Evolutionary conservation across 2,888 invertebrate genomes (phyloP), one percentile per base, ranked within the genome.

Genomic region (Troides oblongomaculatus): DNA sequence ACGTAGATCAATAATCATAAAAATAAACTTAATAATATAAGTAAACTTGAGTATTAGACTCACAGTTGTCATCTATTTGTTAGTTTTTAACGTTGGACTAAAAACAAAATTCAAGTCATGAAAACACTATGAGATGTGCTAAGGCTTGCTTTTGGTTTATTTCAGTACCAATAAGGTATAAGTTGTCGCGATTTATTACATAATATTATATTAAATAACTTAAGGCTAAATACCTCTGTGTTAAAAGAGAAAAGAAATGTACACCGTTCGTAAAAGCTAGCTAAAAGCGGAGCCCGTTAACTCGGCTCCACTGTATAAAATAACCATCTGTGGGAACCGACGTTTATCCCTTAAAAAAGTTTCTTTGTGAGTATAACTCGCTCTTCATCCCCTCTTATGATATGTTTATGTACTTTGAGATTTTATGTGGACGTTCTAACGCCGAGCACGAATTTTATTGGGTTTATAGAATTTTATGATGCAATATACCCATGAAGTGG

Each of bases 341-440:
- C 84, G 86, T 81, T 89, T 87, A 91, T 90, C 90, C 91, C 85
- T 79, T 78, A 82, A 84, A 88, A 91, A 90, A 90, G 85, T 86
- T 87, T 85, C 89, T 88, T 90, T 92, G 89, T 89, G 88, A 81
- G 87, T 84, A 88, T 89, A 90, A 88, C 90, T 88, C 86, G 86
- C 81, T 86, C 84, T 84, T 85, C 84, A 88, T 85, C 89, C 88
- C 89, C 88, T 85, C 90, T 92, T 92, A 92, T 91, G 91, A 92
- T 92, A 92, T 92, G 92, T 92, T 92, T 92, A 92, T 91, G 92
- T 92, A 91, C 91, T 91, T 89, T 88, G 83, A 86, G 91, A 91
- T 92, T 92, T 92, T 92, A 92, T 92, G 91, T 87, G 92, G 86
- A 86, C 89, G 89, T 92, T 92, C 89, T 87, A 85, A 92, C 89